Percentiles rank a stretch among this genome's conserved stretches.
phyloP scores from a whole-genome alignment of 2,888 invertebrate genomes.

The Polydrusus tereticollis region DNA sequence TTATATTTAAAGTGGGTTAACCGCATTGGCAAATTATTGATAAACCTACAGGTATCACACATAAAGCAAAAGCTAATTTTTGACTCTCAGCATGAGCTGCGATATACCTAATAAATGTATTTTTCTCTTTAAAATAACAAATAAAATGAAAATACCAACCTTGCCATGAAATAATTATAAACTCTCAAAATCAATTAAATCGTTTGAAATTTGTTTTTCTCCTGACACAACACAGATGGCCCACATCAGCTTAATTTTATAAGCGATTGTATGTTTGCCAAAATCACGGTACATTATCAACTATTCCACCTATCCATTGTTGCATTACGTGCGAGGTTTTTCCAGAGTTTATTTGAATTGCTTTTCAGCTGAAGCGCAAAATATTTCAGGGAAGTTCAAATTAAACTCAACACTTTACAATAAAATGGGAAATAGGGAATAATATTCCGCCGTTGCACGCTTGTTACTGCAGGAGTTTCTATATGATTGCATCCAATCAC shows the following conservation, averaged over 20 bases:
- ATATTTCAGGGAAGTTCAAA: not conserved
- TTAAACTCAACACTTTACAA: no score
- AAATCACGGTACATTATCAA: not conserved
- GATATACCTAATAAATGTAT: not conserved
- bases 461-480: no score
- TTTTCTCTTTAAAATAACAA: not conserved
- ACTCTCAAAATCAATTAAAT: conserved; percentile 11
- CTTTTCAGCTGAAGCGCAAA: not conserved
- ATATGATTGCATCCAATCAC: no score
- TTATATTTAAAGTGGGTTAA: no score
- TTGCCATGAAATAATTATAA: conserved; percentile 13
- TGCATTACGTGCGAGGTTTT: conserved; percentile 1
- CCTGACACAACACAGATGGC: conserved; percentile 4
- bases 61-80: no score
- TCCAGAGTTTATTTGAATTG: not conserved
- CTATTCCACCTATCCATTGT: not conserved
- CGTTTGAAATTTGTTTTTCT: not conserved
- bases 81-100: no score
- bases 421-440: no score
- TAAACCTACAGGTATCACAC: no score
- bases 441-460: no score
- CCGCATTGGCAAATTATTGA: no score
- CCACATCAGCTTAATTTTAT: not conserved
- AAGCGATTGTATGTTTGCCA: not conserved
- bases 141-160: not conserved